Evolutionary conservation across 1,140 invertebrate genomes (phyloP).

Genomic region (Bombus haemorrhoidalis): DNA sequence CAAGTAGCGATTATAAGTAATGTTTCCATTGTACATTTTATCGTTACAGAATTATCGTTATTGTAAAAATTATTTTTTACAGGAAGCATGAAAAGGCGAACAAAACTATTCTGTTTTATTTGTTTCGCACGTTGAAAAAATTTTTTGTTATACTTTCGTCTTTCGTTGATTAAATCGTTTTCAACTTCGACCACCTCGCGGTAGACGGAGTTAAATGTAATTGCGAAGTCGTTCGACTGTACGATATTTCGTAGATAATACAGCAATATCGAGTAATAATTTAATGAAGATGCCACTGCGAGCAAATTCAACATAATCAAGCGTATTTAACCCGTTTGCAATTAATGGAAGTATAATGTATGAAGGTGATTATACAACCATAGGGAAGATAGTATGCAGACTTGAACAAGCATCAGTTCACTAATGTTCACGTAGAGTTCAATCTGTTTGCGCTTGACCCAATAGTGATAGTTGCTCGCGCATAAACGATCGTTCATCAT

Average conservation of each 20-base stretch:
- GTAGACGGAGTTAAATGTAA: not conserved
- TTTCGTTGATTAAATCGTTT: not conserved
- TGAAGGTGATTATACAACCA: slow-evolving; percentile 28
- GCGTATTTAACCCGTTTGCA: slow-evolving; percentile 37
- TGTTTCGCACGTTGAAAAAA: not conserved
- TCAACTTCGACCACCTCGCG: slow-evolving; percentile 1
- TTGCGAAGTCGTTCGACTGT: slow-evolving; percentile 34
- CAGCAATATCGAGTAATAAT: slow-evolving; percentile 68
- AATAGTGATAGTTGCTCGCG: slow-evolving; percentile 52
- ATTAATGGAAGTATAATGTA: slow-evolving; percentile 43
- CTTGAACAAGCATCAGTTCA: slow-evolving; percentile 27
- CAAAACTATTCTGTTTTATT: not conserved
- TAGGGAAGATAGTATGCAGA: not conserved
- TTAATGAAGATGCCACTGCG: slow-evolving; percentile 34
- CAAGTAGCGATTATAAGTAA: not conserved
- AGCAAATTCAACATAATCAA: slow-evolving; percentile 34
- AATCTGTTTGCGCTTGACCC: slow-evolving; percentile 43
- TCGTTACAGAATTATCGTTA: slow-evolving; percentile 2
- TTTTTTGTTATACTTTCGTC: not conserved
- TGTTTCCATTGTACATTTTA: slow-evolving; percentile 18
- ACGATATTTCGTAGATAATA: slow-evolving; percentile 52
- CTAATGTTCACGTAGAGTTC: slow-evolving; percentile 45
- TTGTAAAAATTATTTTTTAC: not conserved
- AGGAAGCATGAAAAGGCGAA: not conserved
- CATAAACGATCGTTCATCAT: slow-evolving; percentile 30